A percentile compares a stretch with the other conserved stretches of the same genome.
phyloP scores from a whole-genome alignment of 2,113 vertebrate genomes.

The Motacilla tschutschensis region DNA sequence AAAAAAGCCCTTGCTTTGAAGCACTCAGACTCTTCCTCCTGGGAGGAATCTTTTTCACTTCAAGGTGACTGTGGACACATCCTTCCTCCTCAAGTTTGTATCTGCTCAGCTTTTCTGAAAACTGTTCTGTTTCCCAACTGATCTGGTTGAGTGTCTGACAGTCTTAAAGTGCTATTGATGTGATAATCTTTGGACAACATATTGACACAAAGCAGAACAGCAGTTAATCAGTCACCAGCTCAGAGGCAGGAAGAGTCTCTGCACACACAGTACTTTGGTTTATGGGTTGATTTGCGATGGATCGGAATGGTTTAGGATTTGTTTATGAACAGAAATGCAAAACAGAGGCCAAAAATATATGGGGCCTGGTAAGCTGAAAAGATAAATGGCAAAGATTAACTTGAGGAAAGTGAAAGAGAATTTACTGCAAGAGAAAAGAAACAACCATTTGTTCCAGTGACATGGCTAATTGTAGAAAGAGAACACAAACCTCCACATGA shows the following conservation, averaged over 20 bases:
- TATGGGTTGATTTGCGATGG: not conserved
- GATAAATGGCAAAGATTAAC: not conserved
- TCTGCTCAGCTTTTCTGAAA: not conserved
- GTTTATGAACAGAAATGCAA: not conserved
- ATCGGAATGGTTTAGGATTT: not conserved
- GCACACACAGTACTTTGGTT: not conserved
- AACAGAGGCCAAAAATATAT: not conserved
- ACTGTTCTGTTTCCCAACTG: not conserved
- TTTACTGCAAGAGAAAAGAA: not conserved
- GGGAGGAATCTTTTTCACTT: not conserved
- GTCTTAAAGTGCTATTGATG: not conserved
- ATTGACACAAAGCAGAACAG: not conserved
- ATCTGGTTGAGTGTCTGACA: not conserved
- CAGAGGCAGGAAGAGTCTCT: not conserved
- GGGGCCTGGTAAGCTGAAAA: not conserved
- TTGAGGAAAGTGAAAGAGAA: not conserved
- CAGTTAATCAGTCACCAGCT: not conserved
- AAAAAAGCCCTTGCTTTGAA: not conserved
- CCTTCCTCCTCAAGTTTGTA: not conserved
- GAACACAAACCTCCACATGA: not conserved
- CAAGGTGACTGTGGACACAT: not conserved
- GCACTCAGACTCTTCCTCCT: not conserved
- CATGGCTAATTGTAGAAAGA: not conserved
- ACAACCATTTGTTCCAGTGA: not conserved
- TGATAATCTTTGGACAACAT: not conserved